These are phyloP conservation scores for Stichopus horrens DNA, from an alignment of 53 echinoderm and acorn worm genomes.

Conservation along the genomic window DNA sequence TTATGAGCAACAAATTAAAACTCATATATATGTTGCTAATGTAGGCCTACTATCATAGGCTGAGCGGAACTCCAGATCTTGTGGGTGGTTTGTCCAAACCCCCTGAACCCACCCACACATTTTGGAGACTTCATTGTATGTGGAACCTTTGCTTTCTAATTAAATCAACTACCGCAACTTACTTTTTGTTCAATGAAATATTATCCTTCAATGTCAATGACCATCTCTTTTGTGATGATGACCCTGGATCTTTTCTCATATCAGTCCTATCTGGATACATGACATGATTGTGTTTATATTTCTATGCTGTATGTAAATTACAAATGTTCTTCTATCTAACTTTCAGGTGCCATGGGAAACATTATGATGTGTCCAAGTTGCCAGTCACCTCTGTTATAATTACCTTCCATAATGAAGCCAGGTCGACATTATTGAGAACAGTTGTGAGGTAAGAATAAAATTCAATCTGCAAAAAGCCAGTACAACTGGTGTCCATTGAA, in stretches of 20 bases:
- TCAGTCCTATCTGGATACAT: too few relatives aligned
- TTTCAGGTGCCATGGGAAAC: slow-evolving; percentile 75
- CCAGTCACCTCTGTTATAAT: slow-evolving; percentile 92
- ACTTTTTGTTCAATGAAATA: background rate
- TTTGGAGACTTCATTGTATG: too few relatives aligned
- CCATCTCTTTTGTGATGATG: background rate
- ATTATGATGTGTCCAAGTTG: slow-evolving; percentile 66
- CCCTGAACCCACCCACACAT: too few relatives aligned
- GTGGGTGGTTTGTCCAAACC: too few relatives aligned
- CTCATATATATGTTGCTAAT: too few relatives aligned
- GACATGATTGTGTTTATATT: too few relatives aligned
- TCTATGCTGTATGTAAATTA: too few relatives aligned
- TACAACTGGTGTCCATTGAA: background rate
- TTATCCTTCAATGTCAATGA: background rate
- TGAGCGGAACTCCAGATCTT: too few relatives aligned
- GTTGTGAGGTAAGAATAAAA: slow-evolving; percentile 73
- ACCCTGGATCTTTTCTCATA: background rate
- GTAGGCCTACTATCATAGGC: too few relatives aligned
- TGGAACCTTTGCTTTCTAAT: too few relatives aligned
- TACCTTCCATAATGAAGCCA: slow-evolving; percentile 98
- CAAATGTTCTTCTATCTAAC: slow-evolving; percentile 2
- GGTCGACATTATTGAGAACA: slow-evolving; percentile 95
- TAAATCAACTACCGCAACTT: background rate
- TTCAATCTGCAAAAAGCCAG: too few relatives aligned
- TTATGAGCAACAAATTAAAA: too few relatives aligned